Evolutionary conservation across 2,888 invertebrate genomes (phyloP), one percentile per base, ranked within the genome.

Genomic region (Acanthococcus lagerstroemiae): DNA sequence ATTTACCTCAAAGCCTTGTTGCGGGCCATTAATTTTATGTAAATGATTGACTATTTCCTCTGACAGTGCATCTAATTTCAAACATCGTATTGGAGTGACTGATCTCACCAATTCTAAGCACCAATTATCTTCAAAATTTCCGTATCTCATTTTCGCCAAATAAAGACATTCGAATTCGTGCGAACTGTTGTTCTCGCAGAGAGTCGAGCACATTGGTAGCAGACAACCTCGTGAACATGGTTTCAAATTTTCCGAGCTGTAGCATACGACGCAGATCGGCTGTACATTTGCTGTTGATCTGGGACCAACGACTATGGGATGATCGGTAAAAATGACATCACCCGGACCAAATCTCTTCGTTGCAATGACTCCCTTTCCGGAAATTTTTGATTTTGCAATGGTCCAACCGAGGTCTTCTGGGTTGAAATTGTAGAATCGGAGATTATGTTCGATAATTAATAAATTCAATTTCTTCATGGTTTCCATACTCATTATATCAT

Each of bases 301-400:
- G 80, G 78, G 44, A 81, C 90, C 89, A 57, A 82, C 75, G 48
- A 89, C 78, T 50, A 90, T 75, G 1, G 90, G 85, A 63, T 78
- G 79, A 74, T 90, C 90, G 12, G 80, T 78, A 73, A 85, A 88
- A 58, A 90, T 81, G 27, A 86, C 75, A 75, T 88, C 87, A 45
- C 87, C 87, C 27, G 79, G 74, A 67, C 77, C 74, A 48, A 89
- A 84, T 72, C 87, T 82, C 69, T 82, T 79, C 3, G 78, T 81
- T 19, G 88, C 86, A 70, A 88, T 81, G 2, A 90, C 74, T 2
- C 89, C 89, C 22, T 87, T 83, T 6, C 88, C 89, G 52, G 84
- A 83, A 6, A 84, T 44, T 44, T 25, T 26, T 15, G 63, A 63
- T 24, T 63, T 63, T 2, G 63, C 73, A 15, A 63, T 27, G n/a